A percentile compares a stretch with the other conserved stretches of the same genome.
These are phyloP conservation scores for Toxotes lorentzi DNA, from an alignment of 2,797 vertebrate species.

Conservation along the genomic window DNA sequence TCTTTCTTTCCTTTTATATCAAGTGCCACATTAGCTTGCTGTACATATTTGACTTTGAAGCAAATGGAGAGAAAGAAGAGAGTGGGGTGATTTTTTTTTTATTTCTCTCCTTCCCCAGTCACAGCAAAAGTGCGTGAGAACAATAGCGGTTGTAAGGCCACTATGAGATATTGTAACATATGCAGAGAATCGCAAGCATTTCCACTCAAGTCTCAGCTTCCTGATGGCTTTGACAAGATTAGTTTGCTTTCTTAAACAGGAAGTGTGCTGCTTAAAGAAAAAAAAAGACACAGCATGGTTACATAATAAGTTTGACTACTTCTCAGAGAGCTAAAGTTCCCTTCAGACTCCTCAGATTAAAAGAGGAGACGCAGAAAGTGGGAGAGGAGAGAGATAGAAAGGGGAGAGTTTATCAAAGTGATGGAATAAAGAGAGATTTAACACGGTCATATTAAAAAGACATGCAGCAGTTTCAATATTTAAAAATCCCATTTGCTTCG, in stretches of 20 bases:
- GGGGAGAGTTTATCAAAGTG: slow-evolving; percentile 83
- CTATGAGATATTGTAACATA: slow-evolving; percentile 73
- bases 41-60: slow-evolving; percentile 63
- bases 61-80: slow-evolving; percentile 43
- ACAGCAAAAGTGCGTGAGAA: slow-evolving; percentile 69
- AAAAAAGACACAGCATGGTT: slow-evolving; percentile 62
- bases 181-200: slow-evolving; percentile 80
- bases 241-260: slow-evolving; percentile 88
- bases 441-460: slow-evolving; percentile 85
- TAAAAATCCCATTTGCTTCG: slow-evolving; percentile 86
- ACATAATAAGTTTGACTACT: slow-evolving; percentile 79
- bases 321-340: slow-evolving; percentile 76
- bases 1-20: slow-evolving; percentile 62
- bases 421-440: slow-evolving; percentile 85
- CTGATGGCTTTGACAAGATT: slow-evolving; percentile 88
- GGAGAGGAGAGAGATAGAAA: slow-evolving; percentile 53
- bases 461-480: slow-evolving; percentile 85
- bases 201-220: slow-evolving; percentile 83
- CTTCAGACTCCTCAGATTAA: slow-evolving; percentile 71
- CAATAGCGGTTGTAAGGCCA: slow-evolving; percentile 69
- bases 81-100: slow-evolving; percentile 22
- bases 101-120: slow-evolving; percentile 38
- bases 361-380: slow-evolving; percentile 33
- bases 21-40: slow-evolving; percentile 73
- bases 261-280: slow-evolving; percentile 78